phyloP scores from a whole-genome alignment of 1,140 invertebrate genomes.

The Neodiprion virginianus region DNA sequence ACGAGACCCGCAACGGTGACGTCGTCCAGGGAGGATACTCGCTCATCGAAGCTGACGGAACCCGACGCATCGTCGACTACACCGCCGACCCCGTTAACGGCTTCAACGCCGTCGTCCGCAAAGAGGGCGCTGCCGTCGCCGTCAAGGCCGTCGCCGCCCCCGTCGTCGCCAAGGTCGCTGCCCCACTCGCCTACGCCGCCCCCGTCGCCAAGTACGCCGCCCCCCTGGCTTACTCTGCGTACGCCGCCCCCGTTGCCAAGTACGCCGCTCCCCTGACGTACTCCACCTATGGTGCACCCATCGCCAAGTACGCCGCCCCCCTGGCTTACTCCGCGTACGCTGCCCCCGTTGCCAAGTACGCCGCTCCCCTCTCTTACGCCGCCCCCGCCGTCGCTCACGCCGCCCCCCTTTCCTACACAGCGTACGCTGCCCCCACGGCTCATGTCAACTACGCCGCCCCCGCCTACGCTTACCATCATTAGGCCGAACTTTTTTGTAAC shows the following conservation, averaged over 20 bases:
- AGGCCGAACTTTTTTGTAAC: background rate
- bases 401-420: constrained; percentile 19
- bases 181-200: constrained; percentile 30
- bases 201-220: constrained; percentile 44
- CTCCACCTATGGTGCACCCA: constrained; percentile 23
- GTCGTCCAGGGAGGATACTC: constrained; percentile 71
- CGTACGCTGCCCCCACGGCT: constrained; percentile 40
- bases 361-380: constrained; percentile 15
- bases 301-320: constrained; percentile 29
- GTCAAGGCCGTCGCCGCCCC: constrained; percentile 22
- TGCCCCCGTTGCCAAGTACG: constrained; percentile 24
- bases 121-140: constrained; percentile 35
- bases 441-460: constrained; percentile 21
- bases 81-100: constrained; percentile 57
- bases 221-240: constrained; percentile 8
- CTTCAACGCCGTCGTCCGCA: constrained; percentile 56
- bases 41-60: constrained; percentile 66
- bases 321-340: constrained; percentile 30
- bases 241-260: constrained; percentile 29
- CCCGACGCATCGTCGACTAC: constrained; percentile 59
- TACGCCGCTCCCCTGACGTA: constrained; percentile 27
- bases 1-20: constrained; percentile 69
- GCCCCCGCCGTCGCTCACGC: constrained; percentile 19
- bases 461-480: constrained; percentile 19
- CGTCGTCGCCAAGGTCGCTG: background rate